Evolutionary conservation across 2,113 vertebrate species (phyloP).

Genomic region (Eubucco bourcierii): DNA sequence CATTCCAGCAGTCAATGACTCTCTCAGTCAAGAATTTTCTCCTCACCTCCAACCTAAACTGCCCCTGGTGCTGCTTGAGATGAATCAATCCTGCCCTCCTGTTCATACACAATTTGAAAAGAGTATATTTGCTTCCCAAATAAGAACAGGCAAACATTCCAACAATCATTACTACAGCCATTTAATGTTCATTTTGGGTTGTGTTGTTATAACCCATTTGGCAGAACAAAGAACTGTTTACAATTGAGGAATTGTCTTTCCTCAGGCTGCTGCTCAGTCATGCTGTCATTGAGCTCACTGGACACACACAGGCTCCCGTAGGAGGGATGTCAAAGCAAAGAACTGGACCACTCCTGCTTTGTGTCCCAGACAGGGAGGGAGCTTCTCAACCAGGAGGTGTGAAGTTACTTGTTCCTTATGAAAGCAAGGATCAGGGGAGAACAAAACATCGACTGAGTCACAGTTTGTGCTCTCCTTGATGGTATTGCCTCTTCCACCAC

Average conservation of each 20-base stretch:
- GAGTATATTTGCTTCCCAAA: neutral
- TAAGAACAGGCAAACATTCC: neutral
- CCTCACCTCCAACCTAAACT: no score
- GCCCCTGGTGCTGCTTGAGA: no score
- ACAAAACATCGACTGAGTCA: neutral
- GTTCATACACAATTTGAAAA: neutral
- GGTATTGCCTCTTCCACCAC: neutral
- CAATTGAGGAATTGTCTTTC: neutral
- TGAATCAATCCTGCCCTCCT: neutral
- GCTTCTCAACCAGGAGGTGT: neutral
- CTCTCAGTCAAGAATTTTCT: no score
- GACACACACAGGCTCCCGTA: accelerated
- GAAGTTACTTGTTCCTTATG: neutral
- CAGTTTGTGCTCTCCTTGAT: neutral
- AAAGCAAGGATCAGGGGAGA: neutral
- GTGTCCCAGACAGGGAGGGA: neutral
- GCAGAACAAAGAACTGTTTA: neutral
- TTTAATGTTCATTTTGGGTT: neutral
- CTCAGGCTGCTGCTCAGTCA: neutral
- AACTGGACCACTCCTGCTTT: neutral
- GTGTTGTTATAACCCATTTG: neutral
- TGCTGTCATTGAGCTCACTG: neutral
- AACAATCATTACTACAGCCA: neutral
- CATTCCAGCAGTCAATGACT: no score
- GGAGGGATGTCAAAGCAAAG: neutral